Conservation (phyloP, 1,140 invertebrate genomes). For the Lepidostoma basale region DNA sequence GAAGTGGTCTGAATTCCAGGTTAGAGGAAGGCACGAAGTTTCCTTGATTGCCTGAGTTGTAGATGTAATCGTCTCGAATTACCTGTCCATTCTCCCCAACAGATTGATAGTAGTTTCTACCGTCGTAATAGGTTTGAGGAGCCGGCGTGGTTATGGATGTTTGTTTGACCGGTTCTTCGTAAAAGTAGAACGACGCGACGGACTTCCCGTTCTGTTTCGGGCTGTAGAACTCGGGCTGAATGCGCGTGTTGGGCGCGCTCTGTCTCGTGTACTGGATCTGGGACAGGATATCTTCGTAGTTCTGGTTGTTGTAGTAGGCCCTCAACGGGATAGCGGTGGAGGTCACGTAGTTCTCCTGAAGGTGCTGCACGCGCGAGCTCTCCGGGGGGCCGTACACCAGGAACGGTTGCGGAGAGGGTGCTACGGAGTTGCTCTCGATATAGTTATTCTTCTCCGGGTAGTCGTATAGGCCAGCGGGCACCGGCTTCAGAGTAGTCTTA, state of each 20-base stretch:
- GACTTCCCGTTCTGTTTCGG: constrained; percentile 55
- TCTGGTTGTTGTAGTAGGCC: constrained; percentile 64
- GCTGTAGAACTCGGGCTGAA: constrained; percentile 51
- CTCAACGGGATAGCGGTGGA: constrained; percentile 66
- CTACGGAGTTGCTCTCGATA: constrained; percentile 53
- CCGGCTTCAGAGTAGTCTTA: constrained; percentile 58
- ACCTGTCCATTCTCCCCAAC: constrained; percentile 48
- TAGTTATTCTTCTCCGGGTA: constrained; percentile 51
- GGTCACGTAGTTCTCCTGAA: constrained; percentile 50
- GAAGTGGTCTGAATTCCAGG: constrained; percentile 56
- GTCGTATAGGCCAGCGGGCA: constrained; percentile 52
- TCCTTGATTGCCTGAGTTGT: constrained; percentile 48
- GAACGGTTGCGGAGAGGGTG: constrained; percentile 58
- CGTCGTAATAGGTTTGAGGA: constrained; percentile 55
- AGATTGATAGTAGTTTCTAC: constrained; percentile 58
- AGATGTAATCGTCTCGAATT: constrained; percentile 30
- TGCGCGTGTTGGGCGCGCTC: constrained; percentile 28
- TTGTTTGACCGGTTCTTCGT: constrained; percentile 59
- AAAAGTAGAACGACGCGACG: constrained; percentile 64
- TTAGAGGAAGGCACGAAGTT: constrained; percentile 53
- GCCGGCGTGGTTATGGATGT: constrained; percentile 51
- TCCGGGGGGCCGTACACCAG: constrained; percentile 58
- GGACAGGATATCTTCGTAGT: constrained; percentile 61
- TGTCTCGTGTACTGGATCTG: constrained; percentile 53
- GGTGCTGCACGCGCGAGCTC: constrained; percentile 50